Conservation (phyloP, 2,797 vertebrate species). For the Cercopithecus neglectus region DNA sequence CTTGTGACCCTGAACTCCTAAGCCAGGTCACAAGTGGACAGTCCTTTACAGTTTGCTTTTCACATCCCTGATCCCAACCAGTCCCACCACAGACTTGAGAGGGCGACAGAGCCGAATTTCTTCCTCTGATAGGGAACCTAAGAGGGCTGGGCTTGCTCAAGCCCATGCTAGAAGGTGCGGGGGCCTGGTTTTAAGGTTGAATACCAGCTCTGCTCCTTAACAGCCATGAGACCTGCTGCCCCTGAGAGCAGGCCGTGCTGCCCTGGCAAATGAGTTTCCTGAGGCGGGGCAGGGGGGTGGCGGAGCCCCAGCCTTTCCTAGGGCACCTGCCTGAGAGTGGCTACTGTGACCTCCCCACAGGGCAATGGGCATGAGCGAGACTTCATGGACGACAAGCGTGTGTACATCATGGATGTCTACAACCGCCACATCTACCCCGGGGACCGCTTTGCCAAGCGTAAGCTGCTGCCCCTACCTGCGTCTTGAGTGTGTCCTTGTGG, state of each 20-base stretch:
- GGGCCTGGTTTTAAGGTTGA: neutral
- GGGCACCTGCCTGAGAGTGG: neutral
- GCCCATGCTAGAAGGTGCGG: neutral
- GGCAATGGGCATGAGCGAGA: conserved; percentile 97
- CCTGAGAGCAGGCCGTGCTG: neutral
- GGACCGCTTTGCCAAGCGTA: conserved; percentile 94
- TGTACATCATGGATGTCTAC: conserved; percentile 98
- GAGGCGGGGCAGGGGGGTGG: neutral
- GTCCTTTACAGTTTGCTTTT: neutral
- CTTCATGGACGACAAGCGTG: conserved; percentile 93
- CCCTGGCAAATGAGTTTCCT: too few species aligned
- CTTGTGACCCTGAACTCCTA: neutral
- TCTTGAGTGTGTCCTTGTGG: accelerated
- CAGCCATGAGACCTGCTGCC: neutral
- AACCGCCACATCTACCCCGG: conserved; percentile 96
- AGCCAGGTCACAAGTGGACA: neutral
- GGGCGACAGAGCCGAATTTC: neutral
- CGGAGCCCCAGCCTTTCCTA: accelerated
- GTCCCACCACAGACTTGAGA: neutral
- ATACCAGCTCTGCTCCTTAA: neutral
- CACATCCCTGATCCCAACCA: neutral
- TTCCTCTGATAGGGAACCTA: neutral
- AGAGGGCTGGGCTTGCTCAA: neutral
- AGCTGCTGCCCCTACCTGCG: conserved; percentile 73
- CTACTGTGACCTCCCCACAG: conserved; percentile 80